Conservation (phyloP, 2,888 invertebrate genomes). For the Parnassius apollo region DNA sequence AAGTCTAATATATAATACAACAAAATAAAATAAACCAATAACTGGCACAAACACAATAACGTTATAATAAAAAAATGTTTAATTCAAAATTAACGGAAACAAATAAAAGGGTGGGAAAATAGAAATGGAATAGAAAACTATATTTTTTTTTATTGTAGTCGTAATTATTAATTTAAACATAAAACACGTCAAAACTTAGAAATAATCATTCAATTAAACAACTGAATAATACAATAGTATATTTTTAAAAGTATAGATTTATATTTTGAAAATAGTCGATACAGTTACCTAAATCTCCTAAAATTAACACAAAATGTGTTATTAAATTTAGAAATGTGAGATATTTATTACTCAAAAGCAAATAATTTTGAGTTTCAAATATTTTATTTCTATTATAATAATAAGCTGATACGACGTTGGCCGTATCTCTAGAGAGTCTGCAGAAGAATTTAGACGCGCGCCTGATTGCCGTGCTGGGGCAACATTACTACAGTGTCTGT, state of each 20-base stretch:
- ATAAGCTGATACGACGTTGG: slow-evolving; percentile 3
- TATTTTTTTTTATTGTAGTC: neutral
- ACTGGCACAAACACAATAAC: neutral
- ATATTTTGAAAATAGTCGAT: too few species aligned
- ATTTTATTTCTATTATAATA: neutral
- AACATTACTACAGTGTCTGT: slow-evolving; percentile 61
- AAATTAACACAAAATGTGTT: too few species aligned
- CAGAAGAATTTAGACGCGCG: slow-evolving; percentile 58
- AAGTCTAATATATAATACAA: slow-evolving; percentile 5
- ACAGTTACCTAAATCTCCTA: too few species aligned
- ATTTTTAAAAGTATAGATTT: too few species aligned
- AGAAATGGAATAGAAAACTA: neutral
- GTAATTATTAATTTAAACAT: neutral
- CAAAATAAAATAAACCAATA: neutral
- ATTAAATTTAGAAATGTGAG: too few species aligned
- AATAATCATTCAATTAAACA: too few species aligned
- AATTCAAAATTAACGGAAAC: neutral
- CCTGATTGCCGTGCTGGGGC: slow-evolving; percentile 54
- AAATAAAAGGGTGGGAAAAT: neutral
- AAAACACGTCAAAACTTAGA: neutral
- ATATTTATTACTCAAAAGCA: too few species aligned
- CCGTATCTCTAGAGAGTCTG: slow-evolving; percentile 12
- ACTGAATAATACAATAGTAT: too few species aligned
- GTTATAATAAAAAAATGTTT: neutral
- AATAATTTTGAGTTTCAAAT: too few species aligned